Base-by-base conservation (phyloP, 1,140 invertebrate species). In the Sycophaga agraensis region DNA sequence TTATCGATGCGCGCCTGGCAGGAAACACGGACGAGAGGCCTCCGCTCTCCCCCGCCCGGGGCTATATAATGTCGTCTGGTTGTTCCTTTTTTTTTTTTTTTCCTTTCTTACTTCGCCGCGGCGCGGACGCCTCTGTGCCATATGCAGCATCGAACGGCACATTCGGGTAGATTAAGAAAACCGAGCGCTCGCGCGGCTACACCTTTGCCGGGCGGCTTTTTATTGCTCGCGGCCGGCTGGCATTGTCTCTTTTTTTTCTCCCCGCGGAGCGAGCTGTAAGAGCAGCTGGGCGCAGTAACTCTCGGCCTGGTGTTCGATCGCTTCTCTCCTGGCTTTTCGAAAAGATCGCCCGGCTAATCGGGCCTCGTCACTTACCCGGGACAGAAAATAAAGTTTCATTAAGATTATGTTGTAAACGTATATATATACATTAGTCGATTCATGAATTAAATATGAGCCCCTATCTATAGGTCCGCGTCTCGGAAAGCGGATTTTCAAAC, bases 351-450 rank as follows among this genome's bases (percentile, higher is more conserved):
- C 22, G 43, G 43, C 43, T 56, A 55, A 55, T 62, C 59, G 35
- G 35, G 16, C 37, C 16, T 42, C 54, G 54, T 50, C 66, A 73
- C 72, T 76, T 76, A 76, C 73, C 69, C 73, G 64, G 66, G 75
- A 76, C 68, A 74, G 59, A 72, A 58, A 68, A 68, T 70, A 66
- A 67, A 62, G 24, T 62, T 62, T 56, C 35, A 56, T 62, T 62
- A 62, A 56, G 43, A 62, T 62, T 56, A 56, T 34, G 46, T 1
- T 21, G 7, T 34, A 60, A 45, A n/a, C 22, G 49, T 60, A 35
- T 37, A 6, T 6, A 31, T 53, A 43, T 55, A 31, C 53, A 42
- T 54, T 43, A 43, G 51, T 40, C 16, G 1, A 3, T 16, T 45
- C 39, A 59, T 51, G 57, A 59, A 59, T 59, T 34, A 59, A 51